Evolutionary conservation across 2,888 invertebrate species (phyloP), one percentile per base, ranked within the genome.

Genomic region (Bombylius major): DNA sequence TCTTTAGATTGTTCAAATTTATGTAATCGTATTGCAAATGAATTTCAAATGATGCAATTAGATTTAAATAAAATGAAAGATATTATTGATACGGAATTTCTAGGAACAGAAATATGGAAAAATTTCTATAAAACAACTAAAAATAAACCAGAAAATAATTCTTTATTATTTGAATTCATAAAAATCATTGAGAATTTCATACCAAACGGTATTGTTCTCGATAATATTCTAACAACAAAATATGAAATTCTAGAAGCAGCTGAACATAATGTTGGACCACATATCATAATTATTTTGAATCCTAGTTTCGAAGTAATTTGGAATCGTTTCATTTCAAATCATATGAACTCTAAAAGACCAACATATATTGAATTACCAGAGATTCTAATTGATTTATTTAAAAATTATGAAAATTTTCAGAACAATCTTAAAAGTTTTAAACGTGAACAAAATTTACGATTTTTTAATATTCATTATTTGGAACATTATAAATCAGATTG

Each of bases 1-100:
- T 82, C 81, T 66, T 79, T 78, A 39, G 84, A 84, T 1, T 82
- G 80, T 72, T 79, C 80, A 53, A 71, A 73, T 5, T 65, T 85
- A 46, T 77, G 81, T 5, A 69, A 75, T 51, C 76, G 81, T 63
- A 73, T 83, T 36, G 73, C 77, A 4, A 70, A 73, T 32, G 75
- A 76, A 59, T 78, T 79, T 62, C 79, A 79, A 33, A 67, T 83
- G 57, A 69, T 79, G 61, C 70, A 78, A 48, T 70, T 84, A 54
- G 79, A 79, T 4, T 76, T 75, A 63, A 81, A 82, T 34, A 71
- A 70, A 59, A 79, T 81, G 5, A 64, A 80, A 6, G 73, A 80
- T 45, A 71, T 77, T 64, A 70, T 79, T 42, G 62, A 79, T 58
- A 69, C 75, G 55, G 69, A 78, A 61, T 70, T 80, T 61, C 63